Percentiles rank a stretch among this genome's conserved stretches.
Conservation (phyloP, 2,888 invertebrate genomes). For the Rutpela maculata region DNA sequence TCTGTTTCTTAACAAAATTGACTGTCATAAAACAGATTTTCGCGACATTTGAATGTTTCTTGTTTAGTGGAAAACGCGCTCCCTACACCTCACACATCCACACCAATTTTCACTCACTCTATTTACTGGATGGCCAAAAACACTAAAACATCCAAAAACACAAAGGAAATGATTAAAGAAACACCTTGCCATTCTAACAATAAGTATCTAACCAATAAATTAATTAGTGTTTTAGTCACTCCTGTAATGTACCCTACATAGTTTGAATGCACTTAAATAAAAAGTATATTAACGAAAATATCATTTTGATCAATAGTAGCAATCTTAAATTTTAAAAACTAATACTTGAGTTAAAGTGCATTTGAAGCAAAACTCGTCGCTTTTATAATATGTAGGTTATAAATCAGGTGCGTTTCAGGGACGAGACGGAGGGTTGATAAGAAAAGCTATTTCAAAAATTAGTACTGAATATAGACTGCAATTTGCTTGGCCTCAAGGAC, state of each 20-base stretch:
- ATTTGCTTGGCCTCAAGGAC: conserved; percentile 88
- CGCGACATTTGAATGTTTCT: conserved; percentile 36
- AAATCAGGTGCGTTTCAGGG: conserved; percentile 64
- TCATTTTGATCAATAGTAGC: not conserved
- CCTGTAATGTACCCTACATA: conserved; percentile 37
- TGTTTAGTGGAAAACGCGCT: conserved; percentile 50
- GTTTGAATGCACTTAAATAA: conserved; percentile 51
- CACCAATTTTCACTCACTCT: conserved; percentile 46
- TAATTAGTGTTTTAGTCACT: conserved; percentile 49
- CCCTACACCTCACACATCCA: conserved; percentile 53
- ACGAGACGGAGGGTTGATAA: conserved; percentile 79
- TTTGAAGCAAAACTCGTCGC: conserved; percentile 22
- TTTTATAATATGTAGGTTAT: conserved; percentile 58
- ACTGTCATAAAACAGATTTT: not conserved
- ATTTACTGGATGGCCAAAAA: conserved; percentile 48
- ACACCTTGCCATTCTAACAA: not conserved
- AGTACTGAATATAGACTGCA: conserved; percentile 93
- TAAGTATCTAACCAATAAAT: not conserved
- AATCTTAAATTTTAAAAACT: not conserved
- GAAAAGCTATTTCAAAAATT: conserved; percentile 83
- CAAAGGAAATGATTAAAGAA: not conserved
- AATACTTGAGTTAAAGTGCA: conserved; percentile 21
- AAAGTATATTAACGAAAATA: conserved; percentile 22
- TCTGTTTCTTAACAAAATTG: not conserved
- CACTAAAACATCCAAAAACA: conserved; percentile 38